Evolutionary conservation across 2,888 invertebrate species (phyloP).

Genomic region (Drosophila meridiana): DNA sequence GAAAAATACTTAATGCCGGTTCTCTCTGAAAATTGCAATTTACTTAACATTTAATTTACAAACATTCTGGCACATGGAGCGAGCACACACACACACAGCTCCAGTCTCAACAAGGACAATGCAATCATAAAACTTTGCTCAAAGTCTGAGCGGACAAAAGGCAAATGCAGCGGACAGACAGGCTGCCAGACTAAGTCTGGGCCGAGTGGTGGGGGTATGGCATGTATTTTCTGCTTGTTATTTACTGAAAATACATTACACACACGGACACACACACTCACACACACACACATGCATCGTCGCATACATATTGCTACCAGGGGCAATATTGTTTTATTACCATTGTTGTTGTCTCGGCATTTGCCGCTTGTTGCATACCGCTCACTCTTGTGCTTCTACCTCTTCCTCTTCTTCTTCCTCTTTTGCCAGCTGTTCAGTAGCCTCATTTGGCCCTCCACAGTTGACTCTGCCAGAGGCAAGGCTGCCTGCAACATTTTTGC

Average conservation of each 20-base stretch:
- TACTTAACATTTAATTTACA: slow-evolving; percentile 58
- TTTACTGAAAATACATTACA: slow-evolving; percentile 29
- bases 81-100: slow-evolving; percentile 13
- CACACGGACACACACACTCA: not conserved
- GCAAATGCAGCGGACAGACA: slow-evolving; percentile 17
- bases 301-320: not conserved
- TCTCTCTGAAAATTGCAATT: slow-evolving; percentile 40
- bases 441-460: not conserved
- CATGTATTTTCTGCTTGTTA: slow-evolving; percentile 22
- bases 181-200: not conserved
- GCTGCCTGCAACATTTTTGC: slow-evolving; percentile 2
- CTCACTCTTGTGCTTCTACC: not conserved
- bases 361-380: slow-evolving; percentile 33
- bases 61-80: slow-evolving; percentile 17
- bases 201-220: not conserved
- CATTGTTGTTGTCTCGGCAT: slow-evolving; percentile 20
- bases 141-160: slow-evolving; percentile 17
- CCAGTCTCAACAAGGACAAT: slow-evolving; percentile 12
- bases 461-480: slow-evolving; percentile 12
- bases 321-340: slow-evolving; percentile 33
- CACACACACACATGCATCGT: not conserved
- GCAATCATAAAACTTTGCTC: slow-evolving; percentile 30
- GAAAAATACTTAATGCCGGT: slow-evolving; percentile 20
- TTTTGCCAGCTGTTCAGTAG: not conserved
- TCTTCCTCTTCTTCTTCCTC: not conserved